These are phyloP conservation scores for Actinemys pallida DNA, from an alignment of 2,113 vertebrate species.

Conservation along the genomic window DNA sequence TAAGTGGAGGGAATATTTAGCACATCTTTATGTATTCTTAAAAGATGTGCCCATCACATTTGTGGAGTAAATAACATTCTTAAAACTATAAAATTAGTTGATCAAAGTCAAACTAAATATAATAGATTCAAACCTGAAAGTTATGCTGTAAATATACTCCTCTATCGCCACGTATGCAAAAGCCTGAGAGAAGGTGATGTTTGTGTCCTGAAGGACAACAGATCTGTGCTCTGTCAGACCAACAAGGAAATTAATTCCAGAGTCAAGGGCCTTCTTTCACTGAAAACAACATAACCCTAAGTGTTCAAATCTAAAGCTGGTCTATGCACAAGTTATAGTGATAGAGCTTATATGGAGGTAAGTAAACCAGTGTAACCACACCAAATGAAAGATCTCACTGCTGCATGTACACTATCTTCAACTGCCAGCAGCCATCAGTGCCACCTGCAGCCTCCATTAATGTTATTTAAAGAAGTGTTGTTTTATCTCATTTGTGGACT, in stretches of 20 bases:
- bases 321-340: neutral
- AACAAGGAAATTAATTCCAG: neutral
- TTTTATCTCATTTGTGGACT: neutral
- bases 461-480: neutral
- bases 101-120: neutral
- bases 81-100: neutral
- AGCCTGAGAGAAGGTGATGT: neutral
- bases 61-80: neutral
- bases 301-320: neutral
- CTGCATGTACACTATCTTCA: neutral
- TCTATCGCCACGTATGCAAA: neutral
- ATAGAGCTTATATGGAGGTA: neutral
- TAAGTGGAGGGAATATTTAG: neutral
- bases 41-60: neutral
- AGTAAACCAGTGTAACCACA: neutral
- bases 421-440: neutral
- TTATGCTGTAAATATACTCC: neutral
- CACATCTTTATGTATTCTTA: neutral
- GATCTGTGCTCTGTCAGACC: neutral
- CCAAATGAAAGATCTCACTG: neutral
- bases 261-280: neutral
- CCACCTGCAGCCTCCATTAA: constrained; percentile 16
- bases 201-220: neutral
- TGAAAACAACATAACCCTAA: neutral
- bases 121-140: neutral